phyloP scores from a whole-genome alignment of 2,113 vertebrate species.

The Neofelis nebulosa region DNA sequence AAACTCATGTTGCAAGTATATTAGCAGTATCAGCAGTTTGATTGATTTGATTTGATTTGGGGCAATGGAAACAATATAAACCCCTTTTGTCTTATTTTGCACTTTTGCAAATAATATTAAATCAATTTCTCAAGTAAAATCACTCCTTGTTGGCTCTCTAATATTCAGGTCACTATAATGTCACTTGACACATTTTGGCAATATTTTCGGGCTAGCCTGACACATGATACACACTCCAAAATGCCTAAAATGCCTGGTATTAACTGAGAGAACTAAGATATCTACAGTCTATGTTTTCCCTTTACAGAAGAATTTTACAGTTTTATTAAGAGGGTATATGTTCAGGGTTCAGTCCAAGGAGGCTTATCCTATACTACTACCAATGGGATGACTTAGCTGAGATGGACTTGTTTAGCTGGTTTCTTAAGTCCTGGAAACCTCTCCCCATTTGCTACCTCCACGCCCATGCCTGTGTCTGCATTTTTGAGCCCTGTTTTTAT shows the following conservation, averaged over 20 bases:
- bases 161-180: not conserved
- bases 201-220: not conserved
- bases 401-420: conserved; percentile 20
- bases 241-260: not conserved
- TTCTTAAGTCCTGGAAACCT: not conserved
- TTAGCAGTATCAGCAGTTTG: not conserved
- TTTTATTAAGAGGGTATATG: not conserved
- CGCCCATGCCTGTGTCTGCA: not conserved
- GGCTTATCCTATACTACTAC: not conserved
- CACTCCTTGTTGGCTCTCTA: not conserved
- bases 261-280: not conserved
- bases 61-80: not conserved
- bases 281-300: not conserved
- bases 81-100: not conserved
- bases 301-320: not conserved
- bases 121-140: not conserved
- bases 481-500: not conserved
- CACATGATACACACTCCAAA: not conserved
- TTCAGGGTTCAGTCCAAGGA: not conserved
- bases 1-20: not conserved
- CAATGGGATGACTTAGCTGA: not conserved
- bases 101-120: not conserved
- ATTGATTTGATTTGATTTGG: not conserved
- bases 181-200: not conserved
- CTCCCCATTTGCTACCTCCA: not conserved